Base-by-base conservation (phyloP, 2,797 vertebrate species). In the Phrynocephalus forsythii region DNA sequence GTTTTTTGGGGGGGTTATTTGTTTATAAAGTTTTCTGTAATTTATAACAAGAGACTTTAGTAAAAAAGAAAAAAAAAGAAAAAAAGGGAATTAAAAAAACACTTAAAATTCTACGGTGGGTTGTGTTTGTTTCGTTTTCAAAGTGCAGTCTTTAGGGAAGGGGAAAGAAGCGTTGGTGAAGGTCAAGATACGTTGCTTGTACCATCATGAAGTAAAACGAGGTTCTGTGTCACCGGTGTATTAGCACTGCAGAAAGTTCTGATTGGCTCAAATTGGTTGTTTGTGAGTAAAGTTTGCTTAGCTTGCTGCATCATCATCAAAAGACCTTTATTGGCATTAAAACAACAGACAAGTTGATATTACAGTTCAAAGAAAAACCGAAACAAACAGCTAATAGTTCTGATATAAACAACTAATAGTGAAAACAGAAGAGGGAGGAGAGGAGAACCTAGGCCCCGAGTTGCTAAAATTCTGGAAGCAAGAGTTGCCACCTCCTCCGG, bases 21-120 rank as follows among this genome's bases (percentile, higher is more conserved):
- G 96, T 97, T 97, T 97, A 96, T 96, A 96, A 96, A 95, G 95
- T 95, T 95, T 95, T 95, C 94, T 96, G 96, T 97, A 97, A 97
- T 97, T 97, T 97, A 97, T 97, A 97, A 96, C 91, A 93, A 93
- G 94, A 96, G 95, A 96, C 93, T 97, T 97, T 97, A 96, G 95
- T 97, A 96, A 95, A 94, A 92, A 96, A 95, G n/a, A 95, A 89
- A 44, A 50, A 67, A 69, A 48, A 69, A 56, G 9, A 13, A 44
- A 68, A 13, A 44, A 68, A 11, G 28, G 50, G 50, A 72, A 60
- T 26, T 11, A 68, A 77, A 20, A 20, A 30, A 71, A 91, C 96
- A 97, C 97, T 95, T 97, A 96, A 96, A 95, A 95, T 87, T 92
- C 90, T 2, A 94, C 93, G 87, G 90, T 95, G 95, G 95, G 95